Evolutionary conservation across 2,113 vertebrate genomes (phyloP), one percentile per base, ranked within the genome.

Genomic region (Motacilla tschutschensis): DNA sequence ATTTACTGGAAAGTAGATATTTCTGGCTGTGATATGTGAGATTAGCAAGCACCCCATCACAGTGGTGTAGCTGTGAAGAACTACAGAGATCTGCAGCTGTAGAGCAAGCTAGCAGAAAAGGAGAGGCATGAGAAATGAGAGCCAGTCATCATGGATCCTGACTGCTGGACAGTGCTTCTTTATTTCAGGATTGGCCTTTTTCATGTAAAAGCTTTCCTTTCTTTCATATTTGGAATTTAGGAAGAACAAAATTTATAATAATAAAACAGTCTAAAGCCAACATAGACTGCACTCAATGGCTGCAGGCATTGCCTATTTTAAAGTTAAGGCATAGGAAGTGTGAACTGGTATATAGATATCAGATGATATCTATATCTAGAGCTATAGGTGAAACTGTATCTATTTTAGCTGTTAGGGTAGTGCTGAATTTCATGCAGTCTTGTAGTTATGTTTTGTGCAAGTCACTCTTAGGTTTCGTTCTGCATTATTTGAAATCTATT

Each of bases 211-310:
- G 4, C 2, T 40, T 65, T 70, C 21, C 6, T 89, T 71, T 67
- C 13, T 17, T 63, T 36, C 4, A 5, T 28, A 58, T 40, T 8
- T 74, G 21, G 29, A 55, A 55, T 73, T 62, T 58, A n/a, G 43
- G 20, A 44, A 54, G 55, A 78, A 28, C 13, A 63, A 24, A 43
- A 40, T 8, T 22, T 74, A 12, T 60, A 26, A 24, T 31, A 28
- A 22, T 16, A 29, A 35, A 54, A 29, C 1, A 16, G 17, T 50
- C 51, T 69, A 29, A 57, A 59, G 18, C 18, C 12, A 74, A 10
- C 3, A 28, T 41, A 35, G 86, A 59, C 7, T 2, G 0, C 38
- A 21, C 5, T 21, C 3, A 33, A 8, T 0, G 4, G 12, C 44
- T 74, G 8, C 33, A 76, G 33, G 9, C 31, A 19, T 79, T 79